Conservation (phyloP, 1,140 invertebrate species). For the Drosophila sulfurigaster region DNA sequence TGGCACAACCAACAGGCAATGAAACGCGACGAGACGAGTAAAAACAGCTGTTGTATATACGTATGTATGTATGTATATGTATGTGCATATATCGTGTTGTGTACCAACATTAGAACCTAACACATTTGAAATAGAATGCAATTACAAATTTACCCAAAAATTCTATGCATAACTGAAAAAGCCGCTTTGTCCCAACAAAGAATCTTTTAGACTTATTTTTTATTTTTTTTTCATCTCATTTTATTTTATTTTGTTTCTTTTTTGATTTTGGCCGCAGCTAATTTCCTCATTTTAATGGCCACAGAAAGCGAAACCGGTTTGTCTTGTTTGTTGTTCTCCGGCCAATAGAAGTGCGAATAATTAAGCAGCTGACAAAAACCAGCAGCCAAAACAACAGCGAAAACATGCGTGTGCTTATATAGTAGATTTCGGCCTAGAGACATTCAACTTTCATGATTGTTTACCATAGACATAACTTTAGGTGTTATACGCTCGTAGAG, state of each 20-base stretch:
- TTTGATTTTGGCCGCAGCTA: slow-evolving; percentile 52
- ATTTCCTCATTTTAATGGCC: slow-evolving; percentile 59
- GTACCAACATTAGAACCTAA: slow-evolving; percentile 4
- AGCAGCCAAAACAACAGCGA: not conserved
- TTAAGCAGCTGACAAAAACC: slow-evolving; percentile 49
- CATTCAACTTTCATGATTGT: slow-evolving; percentile 11
- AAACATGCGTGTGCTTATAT: slow-evolving; percentile 5
- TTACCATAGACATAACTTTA: not conserved
- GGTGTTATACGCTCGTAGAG: not conserved
- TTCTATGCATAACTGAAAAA: slow-evolving; percentile 30
- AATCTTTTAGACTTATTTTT: slow-evolving; percentile 23
- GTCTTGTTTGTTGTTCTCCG: slow-evolving; percentile 66
- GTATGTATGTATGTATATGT: no score
- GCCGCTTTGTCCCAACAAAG: slow-evolving; percentile 56
- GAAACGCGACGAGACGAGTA: slow-evolving; percentile 21
- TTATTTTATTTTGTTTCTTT: slow-evolving; percentile 42
- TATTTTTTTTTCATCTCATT: slow-evolving; percentile 5
- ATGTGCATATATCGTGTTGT: not conserved
- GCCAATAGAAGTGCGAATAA: slow-evolving; percentile 53
- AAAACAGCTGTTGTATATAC: slow-evolving; percentile 58
- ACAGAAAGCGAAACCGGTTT: slow-evolving; percentile 69
- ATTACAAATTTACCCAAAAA: slow-evolving; percentile 5
- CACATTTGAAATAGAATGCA: slow-evolving; percentile 30
- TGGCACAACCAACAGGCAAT: slow-evolving; percentile 38
- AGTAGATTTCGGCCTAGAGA: slow-evolving; percentile 11